These are phyloP conservation scores for Acanthurus lineatus DNA, from an alignment of 2,797 vertebrate species.

Conservation along the genomic window DNA sequence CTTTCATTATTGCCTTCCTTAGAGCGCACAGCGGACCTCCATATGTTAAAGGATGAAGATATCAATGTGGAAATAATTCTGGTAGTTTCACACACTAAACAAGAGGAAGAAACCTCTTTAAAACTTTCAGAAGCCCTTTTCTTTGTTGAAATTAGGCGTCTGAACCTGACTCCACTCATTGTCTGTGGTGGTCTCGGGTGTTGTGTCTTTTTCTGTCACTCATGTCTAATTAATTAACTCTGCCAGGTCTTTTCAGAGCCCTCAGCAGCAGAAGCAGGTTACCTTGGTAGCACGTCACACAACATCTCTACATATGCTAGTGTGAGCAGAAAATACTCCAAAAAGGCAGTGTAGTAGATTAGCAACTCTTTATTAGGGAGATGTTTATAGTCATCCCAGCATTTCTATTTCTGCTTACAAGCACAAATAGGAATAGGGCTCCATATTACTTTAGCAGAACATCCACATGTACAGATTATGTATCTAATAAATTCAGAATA, in stretches of 20 bases:
- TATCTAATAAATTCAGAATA: not conserved
- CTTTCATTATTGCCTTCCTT: constrained; percentile 78
- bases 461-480: not conserved
- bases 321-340: constrained; percentile 11
- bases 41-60: constrained; percentile 35
- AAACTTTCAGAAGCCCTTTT: constrained; percentile 27
- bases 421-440: not conserved
- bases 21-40: constrained; percentile 58
- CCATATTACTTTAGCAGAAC: not conserved
- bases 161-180: constrained; percentile 10
- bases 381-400: constrained; percentile 2
- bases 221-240: constrained; percentile 74
- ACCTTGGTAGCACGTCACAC: constrained; percentile 41
- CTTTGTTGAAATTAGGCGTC: constrained; percentile 11
- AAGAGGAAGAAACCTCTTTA: not conserved
- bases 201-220: constrained; percentile 57
- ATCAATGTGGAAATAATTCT: constrained; percentile 22
- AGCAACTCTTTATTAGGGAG: not conserved
- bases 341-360: not conserved
- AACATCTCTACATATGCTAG: not conserved
- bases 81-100: constrained; percentile 27
- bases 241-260: constrained; percentile 44
- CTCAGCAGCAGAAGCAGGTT: constrained; percentile 46
- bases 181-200: constrained; percentile 44
- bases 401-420: not conserved